phyloP scores from a whole-genome alignment of 2,113 vertebrate genomes.

The Sula dactylatra region DNA sequence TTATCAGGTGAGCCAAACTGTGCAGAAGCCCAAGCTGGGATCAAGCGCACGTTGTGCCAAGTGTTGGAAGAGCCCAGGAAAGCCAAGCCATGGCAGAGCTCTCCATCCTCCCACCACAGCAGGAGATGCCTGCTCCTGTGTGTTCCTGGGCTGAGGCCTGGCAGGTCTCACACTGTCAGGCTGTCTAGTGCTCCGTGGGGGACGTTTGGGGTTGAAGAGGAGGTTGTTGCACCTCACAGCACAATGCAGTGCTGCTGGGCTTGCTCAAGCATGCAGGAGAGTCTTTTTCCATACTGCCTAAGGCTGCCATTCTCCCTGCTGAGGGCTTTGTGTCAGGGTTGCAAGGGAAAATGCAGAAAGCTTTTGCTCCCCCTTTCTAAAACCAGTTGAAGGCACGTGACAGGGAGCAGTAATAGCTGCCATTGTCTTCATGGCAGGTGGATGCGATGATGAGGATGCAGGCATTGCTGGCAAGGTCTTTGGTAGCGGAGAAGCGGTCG shows the following conservation, averaged over 20 bases:
- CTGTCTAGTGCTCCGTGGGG: rapidly evolving
- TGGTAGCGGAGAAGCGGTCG: constrained; percentile 38
- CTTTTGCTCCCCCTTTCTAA: not conserved
- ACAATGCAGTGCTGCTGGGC: not conserved
- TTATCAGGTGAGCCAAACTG: not conserved
- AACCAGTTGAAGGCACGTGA: not conserved
- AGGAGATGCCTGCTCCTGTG: not conserved
- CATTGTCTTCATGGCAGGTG: not conserved
- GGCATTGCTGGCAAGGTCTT: not conserved
- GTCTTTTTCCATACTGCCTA: not conserved
- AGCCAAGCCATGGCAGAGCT: rapidly evolving
- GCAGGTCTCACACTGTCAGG: rapidly evolving
- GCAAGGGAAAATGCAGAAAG: not conserved
- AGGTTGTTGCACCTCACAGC: not conserved
- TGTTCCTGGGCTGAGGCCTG: not conserved
- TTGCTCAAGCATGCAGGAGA: not conserved
- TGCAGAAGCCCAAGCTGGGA: rapidly evolving
- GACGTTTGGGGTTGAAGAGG: rapidly evolving
- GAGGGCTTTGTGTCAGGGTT: rapidly evolving
- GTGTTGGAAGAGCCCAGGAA: not conserved
- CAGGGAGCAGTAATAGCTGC: constrained; percentile 45
- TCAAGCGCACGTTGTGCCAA: rapidly evolving
- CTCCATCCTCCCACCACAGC: not conserved
- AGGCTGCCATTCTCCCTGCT: not conserved
- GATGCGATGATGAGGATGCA: constrained; percentile 34